phyloP scores from a whole-genome alignment of 1,140 invertebrate genomes.

The Drosophila repleta region DNA sequence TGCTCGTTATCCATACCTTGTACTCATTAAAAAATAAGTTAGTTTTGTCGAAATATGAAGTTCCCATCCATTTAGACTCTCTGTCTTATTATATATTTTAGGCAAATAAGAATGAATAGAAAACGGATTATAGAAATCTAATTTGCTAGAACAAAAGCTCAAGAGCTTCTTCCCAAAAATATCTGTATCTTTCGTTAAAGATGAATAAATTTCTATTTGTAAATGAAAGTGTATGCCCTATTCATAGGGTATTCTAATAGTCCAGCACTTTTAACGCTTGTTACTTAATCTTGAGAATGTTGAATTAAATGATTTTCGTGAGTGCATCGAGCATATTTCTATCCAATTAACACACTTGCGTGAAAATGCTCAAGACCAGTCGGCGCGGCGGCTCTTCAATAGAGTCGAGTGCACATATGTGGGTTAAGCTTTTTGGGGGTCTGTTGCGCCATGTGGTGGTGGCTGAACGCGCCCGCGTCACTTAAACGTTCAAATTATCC shows the following conservation, averaged over 20 bases:
- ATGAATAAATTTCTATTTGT: no score
- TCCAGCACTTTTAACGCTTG: background rate
- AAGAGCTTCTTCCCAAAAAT: no score
- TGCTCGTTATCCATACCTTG: background rate
- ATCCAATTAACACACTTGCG: slow-evolving; percentile 64
- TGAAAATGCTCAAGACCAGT: slow-evolving; percentile 63
- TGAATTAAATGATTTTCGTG: slow-evolving; percentile 7
- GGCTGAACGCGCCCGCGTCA: slow-evolving; percentile 24
- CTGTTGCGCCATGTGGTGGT: slow-evolving; percentile 7
- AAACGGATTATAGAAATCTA: no score
- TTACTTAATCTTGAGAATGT: slow-evolving; percentile 4
- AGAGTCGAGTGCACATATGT: slow-evolving; percentile 21
- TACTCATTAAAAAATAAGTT: background rate
- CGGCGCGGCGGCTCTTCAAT: slow-evolving; percentile 38
- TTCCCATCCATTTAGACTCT: no score
- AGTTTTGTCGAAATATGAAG: background rate
- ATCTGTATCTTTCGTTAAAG: no score
- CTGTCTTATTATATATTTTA: no score
- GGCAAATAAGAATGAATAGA: no score
- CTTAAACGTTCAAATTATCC: slow-evolving; percentile 64
- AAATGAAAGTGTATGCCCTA: no score
- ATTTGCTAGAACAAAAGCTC: no score
- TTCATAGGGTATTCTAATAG: background rate
- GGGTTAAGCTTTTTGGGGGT: slow-evolving; percentile 5
- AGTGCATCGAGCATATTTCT: slow-evolving; percentile 46